These are phyloP conservation scores for Amphipoea oculea DNA, from an alignment of 2,888 invertebrate species.

Conservation along the genomic window DNA sequence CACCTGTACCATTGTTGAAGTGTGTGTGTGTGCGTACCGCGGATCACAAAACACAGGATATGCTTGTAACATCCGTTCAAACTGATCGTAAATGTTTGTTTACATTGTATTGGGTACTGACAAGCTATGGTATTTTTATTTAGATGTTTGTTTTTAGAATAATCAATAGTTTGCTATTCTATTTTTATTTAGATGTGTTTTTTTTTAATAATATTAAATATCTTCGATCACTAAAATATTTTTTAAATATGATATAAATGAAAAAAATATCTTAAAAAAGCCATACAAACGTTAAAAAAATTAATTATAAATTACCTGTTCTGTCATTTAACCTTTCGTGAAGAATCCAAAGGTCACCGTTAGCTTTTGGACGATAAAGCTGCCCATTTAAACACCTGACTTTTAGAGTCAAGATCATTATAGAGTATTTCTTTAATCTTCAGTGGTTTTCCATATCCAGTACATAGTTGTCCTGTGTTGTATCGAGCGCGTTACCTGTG, in stretches of 20 bases:
- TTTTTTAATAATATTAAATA: not conserved
- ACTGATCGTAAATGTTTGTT: conserved; percentile 4
- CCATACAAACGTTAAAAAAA: not conserved
- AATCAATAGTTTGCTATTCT: not conserved
- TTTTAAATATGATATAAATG: not conserved
- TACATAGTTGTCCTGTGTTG: not conserved
- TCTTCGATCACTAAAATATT: not conserved
- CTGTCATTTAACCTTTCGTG: not conserved
- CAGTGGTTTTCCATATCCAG: conserved; percentile 15
- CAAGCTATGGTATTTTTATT: too few relatives aligned
- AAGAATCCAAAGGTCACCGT: not conserved
- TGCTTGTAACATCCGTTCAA: not conserved
- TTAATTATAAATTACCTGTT: not conserved
- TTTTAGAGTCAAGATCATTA: not conserved
- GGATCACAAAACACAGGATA: conserved; percentile 2
- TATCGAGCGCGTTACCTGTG: conserved; percentile 1
- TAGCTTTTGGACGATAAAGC: not conserved
- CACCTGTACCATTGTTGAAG: not conserved
- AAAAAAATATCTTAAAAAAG: not conserved
- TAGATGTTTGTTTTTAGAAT: not conserved
- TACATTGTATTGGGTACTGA: not conserved
- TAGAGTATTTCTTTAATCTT: not conserved
- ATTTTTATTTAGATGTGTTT: not conserved
- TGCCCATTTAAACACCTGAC: not conserved
- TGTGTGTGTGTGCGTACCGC: conserved; percentile 1